Conservation (phyloP, 23 tunicate species). For the Trididemnum miniatum region DNA sequence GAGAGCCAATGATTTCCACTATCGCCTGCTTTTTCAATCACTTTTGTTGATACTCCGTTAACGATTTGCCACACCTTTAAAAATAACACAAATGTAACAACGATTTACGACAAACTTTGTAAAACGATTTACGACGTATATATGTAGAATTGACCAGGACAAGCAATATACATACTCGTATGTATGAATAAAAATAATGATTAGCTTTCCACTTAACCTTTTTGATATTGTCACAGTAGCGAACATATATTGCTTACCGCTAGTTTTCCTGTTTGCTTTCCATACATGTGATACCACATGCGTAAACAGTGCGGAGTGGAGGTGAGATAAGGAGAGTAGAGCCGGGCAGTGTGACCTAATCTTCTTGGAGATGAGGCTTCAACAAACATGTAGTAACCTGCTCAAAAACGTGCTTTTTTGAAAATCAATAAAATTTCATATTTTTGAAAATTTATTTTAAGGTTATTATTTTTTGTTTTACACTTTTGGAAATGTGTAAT, state of each 20-base stretch:
- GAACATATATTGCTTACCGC: slow-evolving; percentile 41
- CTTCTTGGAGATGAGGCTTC: slow-evolving; percentile 94
- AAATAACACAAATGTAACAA: too few species aligned
- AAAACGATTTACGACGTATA: too few species aligned
- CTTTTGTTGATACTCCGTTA: slow-evolving; percentile 21
- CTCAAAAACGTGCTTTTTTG: background rate
- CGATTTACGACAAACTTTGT: too few species aligned
- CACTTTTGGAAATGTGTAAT: too few species aligned
- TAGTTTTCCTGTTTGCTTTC: slow-evolving; percentile 75
- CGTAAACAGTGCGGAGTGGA: slow-evolving; percentile 69
- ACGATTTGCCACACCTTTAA: slow-evolving; percentile 45
- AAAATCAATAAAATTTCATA: background rate
- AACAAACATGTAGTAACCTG: slow-evolving; percentile 85
- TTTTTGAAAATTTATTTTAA: too few species aligned
- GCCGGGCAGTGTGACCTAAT: slow-evolving; percentile 62
- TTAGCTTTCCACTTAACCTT: too few species aligned
- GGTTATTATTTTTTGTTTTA: too few species aligned
- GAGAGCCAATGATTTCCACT: slow-evolving; percentile 69
- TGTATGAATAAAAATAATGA: too few species aligned
- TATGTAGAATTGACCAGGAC: too few species aligned
- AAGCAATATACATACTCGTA: too few species aligned
- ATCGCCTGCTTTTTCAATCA: slow-evolving; percentile 63
- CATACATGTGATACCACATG: slow-evolving; percentile 97
- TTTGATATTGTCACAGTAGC: too few species aligned
- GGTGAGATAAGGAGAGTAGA: slow-evolving; percentile 71